Base-by-base conservation (phyloP, 2,797 vertebrate species). In the Malurus leucopterus region DNA sequence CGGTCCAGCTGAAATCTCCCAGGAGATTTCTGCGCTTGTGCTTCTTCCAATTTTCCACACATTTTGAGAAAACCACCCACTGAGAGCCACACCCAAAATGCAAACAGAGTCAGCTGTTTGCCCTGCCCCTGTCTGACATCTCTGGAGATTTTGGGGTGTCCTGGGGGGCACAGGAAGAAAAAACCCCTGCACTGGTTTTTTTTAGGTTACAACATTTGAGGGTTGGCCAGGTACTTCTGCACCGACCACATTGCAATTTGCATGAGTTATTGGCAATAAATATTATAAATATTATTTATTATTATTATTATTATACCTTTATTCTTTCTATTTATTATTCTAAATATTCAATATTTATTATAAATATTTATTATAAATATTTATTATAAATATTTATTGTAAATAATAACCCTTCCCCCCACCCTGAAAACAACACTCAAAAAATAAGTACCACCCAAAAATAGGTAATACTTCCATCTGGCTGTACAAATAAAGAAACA, bases 91-190 rank as follows among this genome's bases (percentile, higher is more conserved):
- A 2, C 50, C 54, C 32, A 19, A 51, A 73, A 54, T 51, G 50
- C 81, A 91, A 71, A 83, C 7, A 53, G 23, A 21, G 59, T 65
- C 72, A 90, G 34, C 61, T 73, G 61, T 32, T 79, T 71, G 50
- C 32, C 50, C 43, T 86, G 53, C 50, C 81, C 24, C 1, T 13
- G 20, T 6, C 57, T 51, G 40, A 19, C n/a, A n/a, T 32, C n/a
- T 50, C 13, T 14, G 9, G 44, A 32, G 21, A 29, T 62, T 77
- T 71, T 89, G 5, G 14, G 49, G 15, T 11, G 24, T 40, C 18
- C 13, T 29, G 16, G 34, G 15, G 11, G 8, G 2, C 36, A 4
- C 1, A 26, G 20, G 4, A 3, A 29, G 18, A n/a, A 53, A 18
- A 59, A 62, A 68, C 2, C 8, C 23, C 13, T 8, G 24, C n/a